Evolutionary conservation across 2,797 vertebrate genomes (phyloP), one percentile per base, ranked within the genome.

Genomic region (Anguilla marmorata): DNA sequence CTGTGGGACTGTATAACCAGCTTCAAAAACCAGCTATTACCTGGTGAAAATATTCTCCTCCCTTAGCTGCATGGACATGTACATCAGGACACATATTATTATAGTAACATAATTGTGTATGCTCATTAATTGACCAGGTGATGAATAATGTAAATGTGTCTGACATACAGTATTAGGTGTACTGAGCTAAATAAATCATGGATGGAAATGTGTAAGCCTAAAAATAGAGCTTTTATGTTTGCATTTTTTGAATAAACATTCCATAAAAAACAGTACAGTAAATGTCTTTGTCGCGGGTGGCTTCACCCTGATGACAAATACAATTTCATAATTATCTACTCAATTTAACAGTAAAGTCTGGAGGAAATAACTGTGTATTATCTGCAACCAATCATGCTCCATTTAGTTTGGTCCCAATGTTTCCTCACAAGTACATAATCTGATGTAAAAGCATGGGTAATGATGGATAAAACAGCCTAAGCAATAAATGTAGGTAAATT

Each of bases 281-380:
- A 88, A 58, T 74, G 33, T 37, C 60, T 79, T 88, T 85, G 87
- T 83, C 50, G 76, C 50, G 60, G 80, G 60, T 85, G 87, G 80
- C 45, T 87, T 54, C 45, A 85, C 45, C 45, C 30, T 52, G 72
- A 56, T 58, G 82, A 72, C 52, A 60, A 60, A 85, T 27, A 37
- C 50, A 21, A 54, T 85, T 85, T 79, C 69, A 37, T 85, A 52
- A 79, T 80, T 48, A 79, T 88, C 83, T 79, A 74, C 58, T 85
- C 66, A 69, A 63, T 85, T 88, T 88, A 76, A 84, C 83, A 85
- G 87, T 58, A 85, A 85, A 85, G 74, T 56, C 79, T 56, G 37
- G 52, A 69, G 19, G 69, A 60, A 76, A 74, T 30, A 54, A 74
- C 14, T 60, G 52, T 74, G 12, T 74, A 58, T 82, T 48, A 45